Evolutionary conservation across 1,140 invertebrate genomes (phyloP), one percentile per base, ranked within the genome.

Genomic region (Arctopsyche grandis): DNA sequence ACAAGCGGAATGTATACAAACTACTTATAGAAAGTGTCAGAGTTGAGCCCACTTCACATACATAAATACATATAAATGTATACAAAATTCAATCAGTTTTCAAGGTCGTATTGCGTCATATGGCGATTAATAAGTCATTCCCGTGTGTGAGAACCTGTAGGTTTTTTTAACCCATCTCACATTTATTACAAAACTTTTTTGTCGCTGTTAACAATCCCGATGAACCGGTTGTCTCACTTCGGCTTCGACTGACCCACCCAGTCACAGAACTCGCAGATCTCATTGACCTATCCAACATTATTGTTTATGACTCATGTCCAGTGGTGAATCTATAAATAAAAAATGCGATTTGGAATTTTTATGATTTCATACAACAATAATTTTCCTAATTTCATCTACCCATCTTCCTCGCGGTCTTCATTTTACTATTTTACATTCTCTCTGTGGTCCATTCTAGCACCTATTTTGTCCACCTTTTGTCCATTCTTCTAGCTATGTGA

Each of bases 281-380:
- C 48, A 52, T 52, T 52, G 48, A 52, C 48, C 48, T 52, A 52
- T 52, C 48, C 48, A 52, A 52, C 48, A 14, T 52, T 52, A 12
- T 52, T 52, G 48, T 16, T 16, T 14, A 16, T 52, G 48, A 52
- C 48, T 52, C 48, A 52, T 52, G 4, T 38, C 29, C 29, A 38
- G 29, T 38, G 29, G 29, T 7, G 29, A 38, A 38, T 38, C 29
- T 38, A 7, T 1, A 7, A 38, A 38, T 7, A 7, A 7, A 38
- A 7, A 38, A 4, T 38, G 29, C 29, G 7, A 38, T 4, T 38
- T 38, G 3, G 29, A 38, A 38, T 38, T 38, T 38, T 7, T n/a
- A n/a, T n/a, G n/a, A n/a, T n/a, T n/a, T n/a, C n/a, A n/a, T n/a
- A n/a, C n/a, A n/a, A n/a, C n/a, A n/a, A n/a, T n/a, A n/a, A n/a